A percentile compares a stretch with the other conserved stretches of the same genome.
phyloP scores from a whole-genome alignment of 1,140 invertebrate species.

The Drosophila repleta region DNA sequence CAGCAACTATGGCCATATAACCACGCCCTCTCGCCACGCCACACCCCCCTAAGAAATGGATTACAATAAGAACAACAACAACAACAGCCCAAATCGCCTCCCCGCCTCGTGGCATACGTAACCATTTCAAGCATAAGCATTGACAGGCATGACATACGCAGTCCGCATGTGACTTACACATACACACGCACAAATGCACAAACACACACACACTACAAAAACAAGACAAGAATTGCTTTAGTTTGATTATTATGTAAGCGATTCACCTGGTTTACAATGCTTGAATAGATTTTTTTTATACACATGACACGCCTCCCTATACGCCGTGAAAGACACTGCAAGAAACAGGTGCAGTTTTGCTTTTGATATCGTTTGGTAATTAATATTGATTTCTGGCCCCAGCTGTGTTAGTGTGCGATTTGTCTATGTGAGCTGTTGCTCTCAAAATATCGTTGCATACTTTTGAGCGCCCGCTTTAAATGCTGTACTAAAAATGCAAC shows the following conservation, averaged over 20 bases:
- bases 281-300: not conserved
- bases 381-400: not conserved
- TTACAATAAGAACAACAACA: slow-evolving; percentile 1
- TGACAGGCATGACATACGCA: slow-evolving; percentile 58
- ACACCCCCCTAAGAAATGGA: not conserved
- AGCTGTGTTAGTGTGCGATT: not conserved
- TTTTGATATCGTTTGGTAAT: not conserved
- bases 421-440: not conserved
- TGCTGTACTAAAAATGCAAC: not conserved
- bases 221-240: no score
- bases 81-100: not conserved
- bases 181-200: slow-evolving; percentile 16
- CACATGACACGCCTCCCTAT: no score
- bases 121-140: slow-evolving; percentile 45
- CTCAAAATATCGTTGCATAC: slow-evolving; percentile 25
- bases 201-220: no score
- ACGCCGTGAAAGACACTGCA: not conserved
- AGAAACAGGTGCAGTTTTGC: not conserved
- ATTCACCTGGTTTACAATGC: slow-evolving; percentile 22
- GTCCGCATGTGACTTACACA: slow-evolving; percentile 66
- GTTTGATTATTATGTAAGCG: slow-evolving; percentile 65
- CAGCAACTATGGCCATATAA: not conserved
- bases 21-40: not conserved
- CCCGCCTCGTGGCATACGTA: slow-evolving; percentile 34
- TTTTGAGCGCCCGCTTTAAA: slow-evolving; percentile 46